Evolutionary conservation across 2,113 vertebrate species (phyloP).

Genomic region (Coptodon bakossiorum): DNA sequence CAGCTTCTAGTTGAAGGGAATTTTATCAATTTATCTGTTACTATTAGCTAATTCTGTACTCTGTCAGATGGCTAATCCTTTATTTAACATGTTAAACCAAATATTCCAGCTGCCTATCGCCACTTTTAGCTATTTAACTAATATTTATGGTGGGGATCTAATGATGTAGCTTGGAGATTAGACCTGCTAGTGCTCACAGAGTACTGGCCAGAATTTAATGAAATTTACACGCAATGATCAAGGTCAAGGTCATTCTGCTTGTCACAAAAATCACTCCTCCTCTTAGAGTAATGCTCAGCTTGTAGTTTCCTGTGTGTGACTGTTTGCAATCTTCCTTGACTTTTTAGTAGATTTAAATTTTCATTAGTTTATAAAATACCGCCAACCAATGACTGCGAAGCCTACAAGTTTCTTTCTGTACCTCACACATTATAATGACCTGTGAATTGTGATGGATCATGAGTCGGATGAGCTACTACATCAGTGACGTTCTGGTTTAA

Average conservation of each 20-base stretch:
- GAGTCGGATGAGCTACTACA: not conserved
- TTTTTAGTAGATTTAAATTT: not conserved
- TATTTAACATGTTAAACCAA: not conserved
- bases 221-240: not conserved
- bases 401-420: not conserved
- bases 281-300: not conserved
- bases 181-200: not conserved
- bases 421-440: not conserved
- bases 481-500: not conserved
- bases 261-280: not conserved
- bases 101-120: not conserved
- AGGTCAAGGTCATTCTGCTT: not conserved
- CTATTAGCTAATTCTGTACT: not conserved
- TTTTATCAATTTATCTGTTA: not conserved
- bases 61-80: not conserved
- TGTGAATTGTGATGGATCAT: not conserved
- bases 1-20: not conserved
- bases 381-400: not conserved
- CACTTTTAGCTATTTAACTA: not conserved
- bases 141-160: not conserved
- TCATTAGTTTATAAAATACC: not conserved
- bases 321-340: not conserved
- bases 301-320: not conserved
- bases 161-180: not conserved
- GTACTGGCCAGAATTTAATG: not conserved